These are phyloP conservation scores for Pinctada fucata DNA, from an alignment of 2,888 invertebrate species.

Conservation along the genomic window DNA sequence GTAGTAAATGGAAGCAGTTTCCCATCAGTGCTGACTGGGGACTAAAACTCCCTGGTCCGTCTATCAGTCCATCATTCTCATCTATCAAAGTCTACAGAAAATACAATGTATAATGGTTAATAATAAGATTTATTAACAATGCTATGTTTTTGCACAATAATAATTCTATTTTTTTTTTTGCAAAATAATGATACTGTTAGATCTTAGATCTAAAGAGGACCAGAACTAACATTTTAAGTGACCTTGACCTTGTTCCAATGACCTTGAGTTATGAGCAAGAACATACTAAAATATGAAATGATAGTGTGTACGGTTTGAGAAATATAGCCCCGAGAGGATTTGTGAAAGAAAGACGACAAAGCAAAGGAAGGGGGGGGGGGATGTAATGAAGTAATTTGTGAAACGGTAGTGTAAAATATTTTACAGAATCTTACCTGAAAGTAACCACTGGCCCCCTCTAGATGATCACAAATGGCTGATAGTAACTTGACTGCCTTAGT, in stretches of 20 bases:
- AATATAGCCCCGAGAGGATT: too few relatives aligned
- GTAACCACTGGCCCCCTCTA: conserved; percentile 73
- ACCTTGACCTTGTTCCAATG: too few relatives aligned
- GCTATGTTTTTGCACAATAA: not conserved
- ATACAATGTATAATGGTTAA: not conserved
- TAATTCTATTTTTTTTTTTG: not conserved
- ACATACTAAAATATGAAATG: too few relatives aligned
- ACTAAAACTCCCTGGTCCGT: conserved; percentile 80
- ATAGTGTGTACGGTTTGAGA: too few relatives aligned
- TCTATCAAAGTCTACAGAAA: conserved; percentile 50
- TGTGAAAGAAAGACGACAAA: too few relatives aligned
- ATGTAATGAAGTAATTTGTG: too few relatives aligned
- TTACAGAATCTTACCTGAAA: conserved; percentile 67
- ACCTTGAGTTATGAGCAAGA: too few relatives aligned
- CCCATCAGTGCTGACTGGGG: conserved; percentile 78
- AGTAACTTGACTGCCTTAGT: conserved; percentile 67
- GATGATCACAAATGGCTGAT: conserved; percentile 75
- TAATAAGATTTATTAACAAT: not conserved
- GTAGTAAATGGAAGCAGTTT: conserved; percentile 66
- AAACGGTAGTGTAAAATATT: too few relatives aligned
- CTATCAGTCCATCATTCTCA: conserved; percentile 80
- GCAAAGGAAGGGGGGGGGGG: too few relatives aligned
- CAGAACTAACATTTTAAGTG: not conserved
- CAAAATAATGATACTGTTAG: too few relatives aligned
- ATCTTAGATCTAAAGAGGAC: too few relatives aligned